These are phyloP conservation scores for Apodemia mormo DNA, from an alignment of 2,888 invertebrate species.

Conservation along the genomic window DNA sequence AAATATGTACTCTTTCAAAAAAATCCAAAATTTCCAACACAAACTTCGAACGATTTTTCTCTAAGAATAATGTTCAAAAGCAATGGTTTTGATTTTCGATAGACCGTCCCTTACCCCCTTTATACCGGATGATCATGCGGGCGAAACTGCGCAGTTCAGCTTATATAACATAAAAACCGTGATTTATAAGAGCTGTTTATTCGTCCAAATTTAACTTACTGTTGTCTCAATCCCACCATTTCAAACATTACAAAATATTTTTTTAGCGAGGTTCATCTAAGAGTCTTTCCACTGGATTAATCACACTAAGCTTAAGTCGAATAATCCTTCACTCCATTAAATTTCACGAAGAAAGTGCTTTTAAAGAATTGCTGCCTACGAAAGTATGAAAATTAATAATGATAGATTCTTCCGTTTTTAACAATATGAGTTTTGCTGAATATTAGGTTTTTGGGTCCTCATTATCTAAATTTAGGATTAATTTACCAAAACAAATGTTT, in stretches of 20 bases:
- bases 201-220: background rate
- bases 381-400: background rate
- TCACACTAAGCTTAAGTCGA: conserved; percentile 60
- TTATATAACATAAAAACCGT: too few relatives aligned
- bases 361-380: conserved; percentile 54
- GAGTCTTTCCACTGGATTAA: conserved; percentile 60
- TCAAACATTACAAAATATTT: conserved; percentile 43
- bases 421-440: background rate
- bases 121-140: too few relatives aligned
- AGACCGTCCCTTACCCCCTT: too few relatives aligned
- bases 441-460: background rate
- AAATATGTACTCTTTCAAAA: too few relatives aligned
- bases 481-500: too few relatives aligned
- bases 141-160: too few relatives aligned
- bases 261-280: conserved; percentile 42
- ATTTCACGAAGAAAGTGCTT: conserved; percentile 67
- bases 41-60: too few relatives aligned
- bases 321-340: conserved; percentile 70
- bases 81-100: too few relatives aligned
- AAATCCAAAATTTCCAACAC: too few relatives aligned
- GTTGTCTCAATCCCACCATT: background rate
- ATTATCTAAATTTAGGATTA: too few relatives aligned
- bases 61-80: too few relatives aligned
- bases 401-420: background rate
- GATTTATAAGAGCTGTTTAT: too few relatives aligned